These are phyloP conservation scores for Plagiodera versicolora DNA, from an alignment of 2,888 invertebrate species.

Conservation along the genomic window DNA sequence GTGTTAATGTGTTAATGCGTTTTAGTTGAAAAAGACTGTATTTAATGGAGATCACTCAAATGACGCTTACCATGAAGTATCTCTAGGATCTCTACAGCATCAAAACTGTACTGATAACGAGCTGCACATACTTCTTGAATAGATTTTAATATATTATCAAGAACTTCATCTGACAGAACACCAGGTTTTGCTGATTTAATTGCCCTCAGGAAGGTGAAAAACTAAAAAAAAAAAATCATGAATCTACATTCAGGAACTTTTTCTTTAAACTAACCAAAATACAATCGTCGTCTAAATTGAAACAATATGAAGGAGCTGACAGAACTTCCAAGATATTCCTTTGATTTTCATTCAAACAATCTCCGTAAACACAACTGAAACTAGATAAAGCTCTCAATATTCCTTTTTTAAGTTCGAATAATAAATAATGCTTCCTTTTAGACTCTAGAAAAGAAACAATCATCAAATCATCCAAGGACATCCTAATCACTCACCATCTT, in stretches of 20 bases:
- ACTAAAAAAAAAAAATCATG: neutral
- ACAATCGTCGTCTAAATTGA: constrained; percentile 35
- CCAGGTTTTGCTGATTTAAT: constrained; percentile 40
- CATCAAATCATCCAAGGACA: neutral
- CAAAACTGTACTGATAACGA: constrained; percentile 46
- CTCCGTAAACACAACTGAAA: constrained; percentile 39
- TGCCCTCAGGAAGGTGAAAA: constrained; percentile 44
- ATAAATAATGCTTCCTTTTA: constrained; percentile 19
- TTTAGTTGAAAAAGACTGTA: no score
- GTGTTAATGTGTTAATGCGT: no score
- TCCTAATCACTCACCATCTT: constrained; percentile 27
- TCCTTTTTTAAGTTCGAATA: constrained; percentile 31
- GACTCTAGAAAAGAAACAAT: constrained; percentile 18
- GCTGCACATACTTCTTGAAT: constrained; percentile 44
- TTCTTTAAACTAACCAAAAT: constrained; percentile 38
- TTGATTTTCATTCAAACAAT: constrained; percentile 35
- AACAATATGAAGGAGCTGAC: constrained; percentile 38
- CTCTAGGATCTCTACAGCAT: constrained; percentile 46
- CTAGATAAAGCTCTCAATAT: constrained; percentile 37
- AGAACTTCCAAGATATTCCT: constrained; percentile 36
- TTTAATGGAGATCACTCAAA: no score
- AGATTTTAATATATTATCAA: constrained; percentile 43
- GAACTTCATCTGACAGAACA: constrained; percentile 35
- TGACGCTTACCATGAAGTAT: constrained; percentile 32
- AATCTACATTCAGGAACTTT: no score